Evolutionary conservation across 2,888 invertebrate species (phyloP).

Genomic region (Aphrophora alni): DNA sequence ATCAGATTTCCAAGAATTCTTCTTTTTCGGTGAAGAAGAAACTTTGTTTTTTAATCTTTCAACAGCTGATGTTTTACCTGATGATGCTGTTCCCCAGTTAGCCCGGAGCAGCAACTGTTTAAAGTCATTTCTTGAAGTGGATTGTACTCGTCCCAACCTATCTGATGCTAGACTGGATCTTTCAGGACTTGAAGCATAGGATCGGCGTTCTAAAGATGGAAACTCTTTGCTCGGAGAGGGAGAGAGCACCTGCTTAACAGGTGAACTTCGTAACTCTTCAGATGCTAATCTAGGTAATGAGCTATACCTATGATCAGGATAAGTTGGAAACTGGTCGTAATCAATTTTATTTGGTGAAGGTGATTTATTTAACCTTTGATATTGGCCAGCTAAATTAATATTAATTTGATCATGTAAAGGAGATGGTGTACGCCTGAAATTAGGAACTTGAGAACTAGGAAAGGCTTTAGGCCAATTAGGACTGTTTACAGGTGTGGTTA

Average conservation of each 20-base stretch:
- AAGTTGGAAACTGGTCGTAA: slow-evolving; percentile 30
- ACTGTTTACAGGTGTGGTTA: background rate
- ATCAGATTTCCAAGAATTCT: slow-evolving; percentile 65
- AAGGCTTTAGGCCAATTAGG: slow-evolving; percentile 48
- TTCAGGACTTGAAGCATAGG: slow-evolving; percentile 30
- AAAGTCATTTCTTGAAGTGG: slow-evolving; percentile 84
- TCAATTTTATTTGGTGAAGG: slow-evolving; percentile 34
- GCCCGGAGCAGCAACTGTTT: slow-evolving; percentile 81
- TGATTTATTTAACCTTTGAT: slow-evolving; percentile 31
- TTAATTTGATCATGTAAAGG: slow-evolving; percentile 27
- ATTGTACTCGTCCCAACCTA: slow-evolving; percentile 58
- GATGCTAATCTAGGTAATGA: slow-evolving; percentile 45
- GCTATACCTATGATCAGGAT: slow-evolving; percentile 26
- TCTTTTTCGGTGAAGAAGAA: slow-evolving; percentile 36
- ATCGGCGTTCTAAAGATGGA: slow-evolving; percentile 29
- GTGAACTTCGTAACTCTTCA: slow-evolving; percentile 43
- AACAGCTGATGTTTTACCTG: slow-evolving; percentile 74
- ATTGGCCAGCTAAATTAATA: slow-evolving; percentile 34
- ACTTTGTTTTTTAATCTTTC: slow-evolving; percentile 58
- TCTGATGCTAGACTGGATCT: slow-evolving; percentile 44
- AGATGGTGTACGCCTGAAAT: slow-evolving; percentile 27
- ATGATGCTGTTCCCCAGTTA: slow-evolving; percentile 68
- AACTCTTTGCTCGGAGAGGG: slow-evolving; percentile 34
- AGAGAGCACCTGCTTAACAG: slow-evolving; percentile 34
- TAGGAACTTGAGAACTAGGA: slow-evolving; percentile 39